These are phyloP conservation scores for Naso thynnoides DNA, from an alignment of 2,797 vertebrate species.

Conservation along the genomic window DNA sequence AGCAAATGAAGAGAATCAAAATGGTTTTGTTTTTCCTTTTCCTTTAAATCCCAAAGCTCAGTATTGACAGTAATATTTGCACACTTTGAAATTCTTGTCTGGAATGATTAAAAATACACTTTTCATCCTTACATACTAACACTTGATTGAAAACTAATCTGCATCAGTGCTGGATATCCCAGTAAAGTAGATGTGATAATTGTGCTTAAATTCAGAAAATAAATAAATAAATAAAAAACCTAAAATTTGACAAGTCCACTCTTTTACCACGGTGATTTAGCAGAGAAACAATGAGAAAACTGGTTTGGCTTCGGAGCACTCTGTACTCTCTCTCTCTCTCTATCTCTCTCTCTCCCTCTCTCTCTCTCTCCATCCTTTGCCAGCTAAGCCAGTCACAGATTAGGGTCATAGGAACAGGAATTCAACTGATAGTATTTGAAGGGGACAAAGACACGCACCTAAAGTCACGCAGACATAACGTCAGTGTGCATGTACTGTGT, in stretches of 20 bases:
- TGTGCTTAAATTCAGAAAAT: background rate
- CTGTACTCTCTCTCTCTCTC: slow-evolving; percentile 4
- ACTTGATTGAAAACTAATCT: background rate
- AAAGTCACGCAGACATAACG: background rate
- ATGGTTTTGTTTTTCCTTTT: background rate
- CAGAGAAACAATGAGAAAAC: background rate
- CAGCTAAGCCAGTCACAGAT: slow-evolving; percentile 65
- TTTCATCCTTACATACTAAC: background rate
- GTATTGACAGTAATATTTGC: background rate
- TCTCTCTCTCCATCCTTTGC: slow-evolving; percentile 26
- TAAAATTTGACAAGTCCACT: background rate
- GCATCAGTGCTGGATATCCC: background rate
- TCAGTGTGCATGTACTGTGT: background rate
- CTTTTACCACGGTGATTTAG: background rate
- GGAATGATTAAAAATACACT: background rate
- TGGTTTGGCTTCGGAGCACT: background rate
- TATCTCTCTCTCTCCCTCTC: slow-evolving; percentile 12
- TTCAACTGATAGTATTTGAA: slow-evolving; percentile 41
- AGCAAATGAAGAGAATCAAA: too few species aligned
- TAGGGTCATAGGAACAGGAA: slow-evolving; percentile 64
- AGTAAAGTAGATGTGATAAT: background rate
- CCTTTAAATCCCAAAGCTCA: too few species aligned
- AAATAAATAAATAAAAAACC: background rate
- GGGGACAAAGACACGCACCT: slow-evolving; percentile 1
- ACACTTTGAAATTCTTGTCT: background rate